Base-by-base conservation (phyloP, 2,797 vertebrate genomes). In the Thripadectes ignobilis region DNA sequence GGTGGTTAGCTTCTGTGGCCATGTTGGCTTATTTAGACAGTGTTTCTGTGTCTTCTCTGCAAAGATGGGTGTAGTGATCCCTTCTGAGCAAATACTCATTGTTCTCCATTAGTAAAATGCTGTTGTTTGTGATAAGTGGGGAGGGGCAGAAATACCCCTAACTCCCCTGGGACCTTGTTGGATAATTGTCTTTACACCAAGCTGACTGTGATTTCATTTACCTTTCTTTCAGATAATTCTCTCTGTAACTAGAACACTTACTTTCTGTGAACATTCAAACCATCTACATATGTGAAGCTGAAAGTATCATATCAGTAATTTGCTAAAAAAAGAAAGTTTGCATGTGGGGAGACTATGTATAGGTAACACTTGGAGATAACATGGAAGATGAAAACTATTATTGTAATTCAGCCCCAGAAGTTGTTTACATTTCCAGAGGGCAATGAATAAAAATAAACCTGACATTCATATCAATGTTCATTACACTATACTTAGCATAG, bases 1-100 rank as follows among this genome's bases (percentile, higher is more conserved):
- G 54, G 91, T 81, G 88, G 82, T 94, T 93, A 69, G 69, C 32
- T 89, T 72, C 67, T 94, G 95, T 92, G 93, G 91, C 76, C 20
- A 4, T 14, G 29, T 19, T 88, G 92, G 58, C 58, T 88, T 58
- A 17, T 88, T 94, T 26, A 84, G 85, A 46, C 7, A 86, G 51
- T 4, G 1, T 55, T 91, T 81, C 62, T 83, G 46, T 55, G 39
- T 39, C 43, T 96, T 84, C 46, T 24, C 45, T 69, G 75, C 65
- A 54, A 8, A 20, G 45, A 51, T 43, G 30, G 43, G 18, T 34
- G 39, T 34, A 63, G 45, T 13, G 23, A 72, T 67, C 46, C 46
- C 68, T 74, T 84, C 24, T 58, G 55, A 75, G 23, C n/a, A 92
- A 83, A 65, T 22, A 2, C 1, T 36, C 20, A 7, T 51, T 36